Conservation (phyloP, 2,113 vertebrate genomes). For the Cacatua alba region DNA sequence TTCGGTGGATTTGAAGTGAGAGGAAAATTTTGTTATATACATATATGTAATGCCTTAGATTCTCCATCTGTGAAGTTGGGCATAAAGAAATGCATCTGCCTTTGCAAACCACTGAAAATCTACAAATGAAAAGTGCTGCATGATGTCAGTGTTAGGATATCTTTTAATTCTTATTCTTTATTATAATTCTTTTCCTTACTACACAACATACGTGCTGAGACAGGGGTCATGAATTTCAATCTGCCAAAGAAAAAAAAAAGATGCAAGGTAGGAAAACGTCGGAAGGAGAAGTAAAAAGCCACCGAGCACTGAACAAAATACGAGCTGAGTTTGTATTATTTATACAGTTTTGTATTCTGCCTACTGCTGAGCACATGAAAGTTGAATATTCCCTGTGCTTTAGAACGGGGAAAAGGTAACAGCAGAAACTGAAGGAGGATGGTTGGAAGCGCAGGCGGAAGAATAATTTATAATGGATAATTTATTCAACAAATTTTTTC, state of each 20-base stretch:
- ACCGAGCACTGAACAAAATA: conserved; percentile 18
- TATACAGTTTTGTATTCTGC: conserved; percentile 71
- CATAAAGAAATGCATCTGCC: neutral
- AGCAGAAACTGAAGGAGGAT: conserved; percentile 64
- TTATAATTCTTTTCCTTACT: neutral
- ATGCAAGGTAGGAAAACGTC: neutral
- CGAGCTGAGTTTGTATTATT: conserved; percentile 41
- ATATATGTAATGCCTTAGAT: neutral
- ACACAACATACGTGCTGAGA: neutral
- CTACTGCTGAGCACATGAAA: conserved; percentile 69
- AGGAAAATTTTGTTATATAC: neutral
- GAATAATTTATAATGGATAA: conserved; percentile 63
- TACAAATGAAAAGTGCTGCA: neutral
- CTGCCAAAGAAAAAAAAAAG: neutral
- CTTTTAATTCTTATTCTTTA: conserved; percentile 18
- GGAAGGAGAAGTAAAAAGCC: conserved; percentile 10
- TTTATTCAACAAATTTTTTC: conserved; percentile 65
- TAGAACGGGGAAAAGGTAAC: conserved; percentile 40
- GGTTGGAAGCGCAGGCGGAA: conserved; percentile 64
- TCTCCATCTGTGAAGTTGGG: conserved; percentile 2
- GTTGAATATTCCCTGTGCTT: conserved; percentile 60
- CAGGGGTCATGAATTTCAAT: neutral
- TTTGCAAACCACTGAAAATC: conserved; percentile 1
- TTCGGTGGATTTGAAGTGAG: neutral
- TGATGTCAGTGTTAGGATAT: neutral